Percentiles rank a stretch among this genome's conserved stretches.
These are phyloP conservation scores for Phrynosoma platyrhinos DNA, from an alignment of 2,113 vertebrate genomes.

Conservation along the genomic window DNA sequence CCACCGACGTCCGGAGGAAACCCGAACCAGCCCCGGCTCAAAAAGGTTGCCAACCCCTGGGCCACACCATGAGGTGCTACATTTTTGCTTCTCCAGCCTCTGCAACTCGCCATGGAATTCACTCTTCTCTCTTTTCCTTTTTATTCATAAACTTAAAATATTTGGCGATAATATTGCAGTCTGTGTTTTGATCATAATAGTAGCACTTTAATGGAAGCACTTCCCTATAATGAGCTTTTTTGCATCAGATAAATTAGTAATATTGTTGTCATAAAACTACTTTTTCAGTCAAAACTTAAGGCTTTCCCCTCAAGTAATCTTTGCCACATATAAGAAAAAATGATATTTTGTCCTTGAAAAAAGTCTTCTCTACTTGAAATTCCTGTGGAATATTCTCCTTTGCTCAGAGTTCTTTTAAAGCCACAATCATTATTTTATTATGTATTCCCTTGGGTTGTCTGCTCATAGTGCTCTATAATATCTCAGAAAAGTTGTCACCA, in stretches of 20 bases:
- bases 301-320: background rate
- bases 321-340: conserved; percentile 19
- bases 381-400: conserved; percentile 9
- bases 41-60: no score
- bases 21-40: no score
- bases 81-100: no score
- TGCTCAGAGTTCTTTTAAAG: conserved; percentile 6
- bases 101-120: no score
- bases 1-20: no score
- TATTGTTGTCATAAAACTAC: background rate
- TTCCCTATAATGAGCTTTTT: background rate
- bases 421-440: conserved; percentile 6
- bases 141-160: background rate
- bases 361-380: background rate
- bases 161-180: background rate
- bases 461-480: background rate
- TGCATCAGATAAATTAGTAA: background rate
- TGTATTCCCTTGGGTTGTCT: conserved; percentile 8
- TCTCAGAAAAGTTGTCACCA: background rate
- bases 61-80: no score
- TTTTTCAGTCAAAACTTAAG: conserved; percentile 21
- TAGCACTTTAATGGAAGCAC: background rate
- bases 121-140: no score
- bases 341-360: conserved; percentile 16
- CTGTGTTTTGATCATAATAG: background rate